phyloP scores from a whole-genome alignment of 2,888 invertebrate genomes.

The Ypsolopha scabrella region DNA sequence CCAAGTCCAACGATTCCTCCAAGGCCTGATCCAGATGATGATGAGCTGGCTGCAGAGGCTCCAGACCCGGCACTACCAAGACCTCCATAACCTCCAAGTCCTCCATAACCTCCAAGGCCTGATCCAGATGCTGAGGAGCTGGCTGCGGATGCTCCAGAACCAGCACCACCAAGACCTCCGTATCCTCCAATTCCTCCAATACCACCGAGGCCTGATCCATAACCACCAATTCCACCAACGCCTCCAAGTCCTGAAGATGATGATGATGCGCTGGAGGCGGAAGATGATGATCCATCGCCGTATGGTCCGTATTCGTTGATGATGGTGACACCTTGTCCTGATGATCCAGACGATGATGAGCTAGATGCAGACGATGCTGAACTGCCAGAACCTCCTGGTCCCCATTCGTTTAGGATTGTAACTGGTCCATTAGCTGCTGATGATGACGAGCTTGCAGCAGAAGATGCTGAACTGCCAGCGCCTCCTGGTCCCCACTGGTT shows the following conservation, averaged over 20 bases:
- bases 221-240: not conserved
- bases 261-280: not conserved
- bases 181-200: not conserved
- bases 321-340: too few relatives aligned
- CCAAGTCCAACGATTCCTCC: too few relatives aligned
- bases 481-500: too few relatives aligned
- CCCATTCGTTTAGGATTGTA: too few relatives aligned
- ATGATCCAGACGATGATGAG: not conserved
- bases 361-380: not conserved
- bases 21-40: constrained; percentile 9
- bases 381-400: too few relatives aligned
- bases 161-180: not conserved
- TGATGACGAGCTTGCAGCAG: not conserved
- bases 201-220: not conserved
- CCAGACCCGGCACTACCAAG: not conserved
- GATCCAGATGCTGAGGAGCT: not conserved
- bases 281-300: too few relatives aligned
- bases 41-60: constrained; percentile 7
- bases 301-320: too few relatives aligned
- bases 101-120: not conserved
- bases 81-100: not conserved
- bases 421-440: too few relatives aligned
- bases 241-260: not conserved
- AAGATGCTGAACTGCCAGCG: not conserved
- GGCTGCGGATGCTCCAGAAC: not conserved